These are phyloP conservation scores for Alcis repandata DNA, from an alignment of 2,888 invertebrate genomes.

Conservation along the genomic window DNA sequence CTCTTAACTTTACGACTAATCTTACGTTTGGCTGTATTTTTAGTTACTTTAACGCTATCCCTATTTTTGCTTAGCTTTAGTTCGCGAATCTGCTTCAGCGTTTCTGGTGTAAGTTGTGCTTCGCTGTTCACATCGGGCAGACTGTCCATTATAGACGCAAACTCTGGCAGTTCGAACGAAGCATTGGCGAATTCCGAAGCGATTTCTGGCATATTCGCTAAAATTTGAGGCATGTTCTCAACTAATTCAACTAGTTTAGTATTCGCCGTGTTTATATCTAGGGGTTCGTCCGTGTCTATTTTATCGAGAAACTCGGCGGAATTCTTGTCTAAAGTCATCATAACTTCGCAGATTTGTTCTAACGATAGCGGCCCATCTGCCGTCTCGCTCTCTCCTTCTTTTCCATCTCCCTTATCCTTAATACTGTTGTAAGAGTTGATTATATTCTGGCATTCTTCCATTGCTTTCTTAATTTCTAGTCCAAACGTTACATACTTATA, in stretches of 20 bases:
- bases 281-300: slow-evolving; percentile 65
- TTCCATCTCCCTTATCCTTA: slow-evolving; percentile 61
- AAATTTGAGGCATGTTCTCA: slow-evolving; percentile 79
- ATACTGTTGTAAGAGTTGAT: slow-evolving; percentile 76
- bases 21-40: slow-evolving; percentile 79
- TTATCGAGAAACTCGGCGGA: slow-evolving; percentile 74
- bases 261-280: slow-evolving; percentile 66
- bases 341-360: slow-evolving; percentile 78
- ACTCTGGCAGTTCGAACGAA: slow-evolving; percentile 76
- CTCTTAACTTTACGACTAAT: slow-evolving; percentile 69
- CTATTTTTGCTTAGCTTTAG: slow-evolving; percentile 73
- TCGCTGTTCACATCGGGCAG: slow-evolving; percentile 75
- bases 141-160: slow-evolving; percentile 76
- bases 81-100: slow-evolving; percentile 80
- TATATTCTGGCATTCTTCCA: slow-evolving; percentile 82
- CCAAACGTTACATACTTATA: slow-evolving; percentile 79
- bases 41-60: slow-evolving; percentile 78
- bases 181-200: slow-evolving; percentile 76
- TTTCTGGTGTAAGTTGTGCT: slow-evolving; percentile 79
- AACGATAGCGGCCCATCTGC: slow-evolving; percentile 65
- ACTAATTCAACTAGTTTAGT: slow-evolving; percentile 73
- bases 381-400: slow-evolving; percentile 53
- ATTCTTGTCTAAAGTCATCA: slow-evolving; percentile 78
- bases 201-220: slow-evolving; percentile 81
- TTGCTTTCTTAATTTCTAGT: slow-evolving; percentile 79